These are phyloP conservation scores for Phenganax stokvisi DNA, from an alignment of 92 coral and sea anemone genomes.

Conservation along the genomic window DNA sequence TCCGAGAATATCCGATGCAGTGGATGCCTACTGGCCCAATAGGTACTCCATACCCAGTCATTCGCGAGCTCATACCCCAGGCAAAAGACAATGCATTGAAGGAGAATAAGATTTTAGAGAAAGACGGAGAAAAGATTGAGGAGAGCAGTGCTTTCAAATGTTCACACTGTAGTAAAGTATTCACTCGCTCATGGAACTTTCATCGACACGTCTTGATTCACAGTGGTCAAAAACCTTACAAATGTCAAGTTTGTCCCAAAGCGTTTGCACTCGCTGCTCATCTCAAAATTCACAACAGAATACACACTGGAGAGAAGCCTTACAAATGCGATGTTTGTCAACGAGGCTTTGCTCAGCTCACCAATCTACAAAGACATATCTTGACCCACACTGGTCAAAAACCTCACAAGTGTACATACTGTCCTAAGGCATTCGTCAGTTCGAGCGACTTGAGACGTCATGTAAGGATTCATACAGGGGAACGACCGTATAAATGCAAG, in stretches of 20 bases:
- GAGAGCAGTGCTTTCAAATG: slow-evolving; percentile 70
- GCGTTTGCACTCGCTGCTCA: slow-evolving; percentile 99
- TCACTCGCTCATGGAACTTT: slow-evolving; percentile 97
- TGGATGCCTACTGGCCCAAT: slow-evolving; percentile 46
- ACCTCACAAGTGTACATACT: slow-evolving; percentile 94
- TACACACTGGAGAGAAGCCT: slow-evolving; percentile 85
- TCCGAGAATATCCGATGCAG: slow-evolving; percentile 43
- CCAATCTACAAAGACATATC: slow-evolving; percentile 91
- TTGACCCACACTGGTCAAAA: slow-evolving; percentile 96
- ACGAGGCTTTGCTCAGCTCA: slow-evolving; percentile 95
- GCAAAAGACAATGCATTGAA: slow-evolving; percentile 44
- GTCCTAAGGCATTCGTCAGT: slow-evolving; percentile 98
- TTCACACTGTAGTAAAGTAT: slow-evolving; percentile 92
- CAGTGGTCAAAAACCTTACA: slow-evolving; percentile 97
- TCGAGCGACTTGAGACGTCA: slow-evolving; percentile 96
- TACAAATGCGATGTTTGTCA: slow-evolving; percentile 95
- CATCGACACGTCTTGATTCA: slow-evolving; percentile 95
- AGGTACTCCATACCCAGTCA: slow-evolving; percentile 46
- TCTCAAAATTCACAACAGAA: slow-evolving; percentile 94
- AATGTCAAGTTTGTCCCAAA: slow-evolving; percentile 96
- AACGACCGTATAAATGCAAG: slow-evolving; percentile 92
- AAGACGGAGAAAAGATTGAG: slow-evolving; percentile 77
- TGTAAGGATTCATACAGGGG: slow-evolving; percentile 95
- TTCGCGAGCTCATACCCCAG: slow-evolving; percentile 44
- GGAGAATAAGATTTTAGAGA: slow-evolving; percentile 54